Evolutionary conservation across 2,888 invertebrate species (phyloP), one percentile per base, ranked within the genome.

Genomic region (Andrena fulva): DNA sequence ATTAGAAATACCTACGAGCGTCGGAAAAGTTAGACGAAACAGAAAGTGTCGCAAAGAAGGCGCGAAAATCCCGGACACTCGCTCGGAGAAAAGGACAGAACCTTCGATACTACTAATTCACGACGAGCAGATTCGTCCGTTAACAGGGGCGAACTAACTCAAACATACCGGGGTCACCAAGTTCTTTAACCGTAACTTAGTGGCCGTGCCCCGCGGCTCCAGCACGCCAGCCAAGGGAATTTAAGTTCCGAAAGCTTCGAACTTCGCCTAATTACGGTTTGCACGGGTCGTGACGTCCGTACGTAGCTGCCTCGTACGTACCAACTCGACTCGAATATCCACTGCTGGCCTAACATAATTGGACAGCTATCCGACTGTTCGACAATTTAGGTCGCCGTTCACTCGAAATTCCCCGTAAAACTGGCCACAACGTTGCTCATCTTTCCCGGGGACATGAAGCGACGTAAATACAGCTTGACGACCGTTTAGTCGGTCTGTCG

Each of bases 211-310:
- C 64, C 50, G 56, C 56, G 68, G 59, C 56, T 71, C 76, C 64
- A 42, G 35, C 72, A 74, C 75, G 76, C 77, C 75, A 68, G 69
- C 56, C 67, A 33, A 86, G 88, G 63, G 90, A 91, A 92, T 93
- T 92, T 90, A 92, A 93, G 89, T 92, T 93, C 56, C 90, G 89
- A 90, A 82, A 91, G 89, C 90, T 89, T 90, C 87, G 80, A 92
- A 92, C 89, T 93, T 92, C 86, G 86, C 89, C 90, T 93, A 92
- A 93, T 92, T 93, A 92, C 91, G 85, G 84, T 80, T 86, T 78
- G 84, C 85, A 85, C 83, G 83, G 86, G 89, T 91, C 90, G 91
- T 89, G 92, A 91, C 89, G 89, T 87, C 81, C 89, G 85, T 85
- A 81, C 73, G 79, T 79, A 72, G 62, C 52, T 10, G 35, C 20